phyloP scores from a whole-genome alignment of 2,888 invertebrate species.

The Steinernema carpocapsae region DNA sequence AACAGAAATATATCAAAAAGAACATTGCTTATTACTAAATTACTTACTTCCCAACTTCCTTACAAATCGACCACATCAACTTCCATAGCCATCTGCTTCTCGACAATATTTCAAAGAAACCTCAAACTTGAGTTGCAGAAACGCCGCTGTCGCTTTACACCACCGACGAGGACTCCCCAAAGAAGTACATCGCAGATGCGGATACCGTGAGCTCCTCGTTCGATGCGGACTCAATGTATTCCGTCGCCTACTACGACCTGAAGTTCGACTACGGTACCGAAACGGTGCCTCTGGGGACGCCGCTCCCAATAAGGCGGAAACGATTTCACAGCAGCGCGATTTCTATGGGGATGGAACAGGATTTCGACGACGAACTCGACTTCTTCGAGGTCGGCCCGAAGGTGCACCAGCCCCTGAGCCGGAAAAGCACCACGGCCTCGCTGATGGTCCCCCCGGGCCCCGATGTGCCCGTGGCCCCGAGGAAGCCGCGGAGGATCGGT shows the following conservation, averaged over 20 bases:
- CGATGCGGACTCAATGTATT: conserved; percentile 63
- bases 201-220: conserved; percentile 42
- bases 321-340: conserved; percentile 11
- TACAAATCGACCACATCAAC: too few species aligned
- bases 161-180: background rate
- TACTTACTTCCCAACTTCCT: too few species aligned
- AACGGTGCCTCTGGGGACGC: conserved; percentile 18
- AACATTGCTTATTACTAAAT: too few species aligned
- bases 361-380: background rate
- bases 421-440: conserved; percentile 14
- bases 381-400: conserved; percentile 12
- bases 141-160: conserved; percentile 1
- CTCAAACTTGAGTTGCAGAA: background rate
- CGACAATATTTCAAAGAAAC: too few species aligned
- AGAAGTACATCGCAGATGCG: background rate
- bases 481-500: conserved; percentile 12
- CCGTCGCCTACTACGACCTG: conserved; percentile 61
- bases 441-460: background rate
- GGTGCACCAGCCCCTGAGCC: background rate
- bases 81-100: background rate
- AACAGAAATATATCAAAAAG: too few species aligned
- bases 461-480: background rate
- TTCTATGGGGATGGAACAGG: conserved; percentile 13
- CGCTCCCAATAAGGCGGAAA: conserved; percentile 6
- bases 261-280: conserved; percentile 44